A percentile compares a stretch with the other conserved stretches of the same genome.
Conservation (phyloP, 1,140 invertebrate genomes). For the Sarcophaga bullata region DNA sequence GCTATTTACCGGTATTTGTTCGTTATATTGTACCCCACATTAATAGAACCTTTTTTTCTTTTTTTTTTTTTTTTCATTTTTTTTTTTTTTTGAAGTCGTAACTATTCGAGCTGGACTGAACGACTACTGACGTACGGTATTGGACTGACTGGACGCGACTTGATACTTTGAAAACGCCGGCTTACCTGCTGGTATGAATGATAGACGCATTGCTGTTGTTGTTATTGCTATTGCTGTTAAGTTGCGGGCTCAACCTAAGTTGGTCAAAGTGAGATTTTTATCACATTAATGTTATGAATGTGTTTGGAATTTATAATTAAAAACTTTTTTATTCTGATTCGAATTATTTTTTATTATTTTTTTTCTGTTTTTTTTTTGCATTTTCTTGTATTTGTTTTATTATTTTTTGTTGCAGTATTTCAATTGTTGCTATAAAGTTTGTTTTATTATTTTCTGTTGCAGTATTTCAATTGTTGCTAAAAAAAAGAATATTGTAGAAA, state of each 20-base stretch:
- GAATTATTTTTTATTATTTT: background rate
- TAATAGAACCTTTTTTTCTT: no score
- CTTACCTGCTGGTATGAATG: background rate
- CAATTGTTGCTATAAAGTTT: no score
- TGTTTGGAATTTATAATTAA: conserved; percentile 36
- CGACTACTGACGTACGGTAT: no score
- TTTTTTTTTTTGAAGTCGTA: background rate
- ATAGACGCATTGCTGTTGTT: background rate
- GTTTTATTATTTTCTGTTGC: no score
- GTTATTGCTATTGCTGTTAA: background rate
- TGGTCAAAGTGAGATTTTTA: conserved; percentile 39
- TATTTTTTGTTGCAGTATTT: no score
- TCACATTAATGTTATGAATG: conserved; percentile 38
- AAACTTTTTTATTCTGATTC: background rate
- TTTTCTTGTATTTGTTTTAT: background rate
- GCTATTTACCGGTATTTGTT: no score
- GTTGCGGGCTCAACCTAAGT: conserved; percentile 17
- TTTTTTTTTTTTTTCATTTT: no score
- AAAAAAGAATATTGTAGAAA: no score
- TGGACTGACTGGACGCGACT: no score
- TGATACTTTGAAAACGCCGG: background rate
- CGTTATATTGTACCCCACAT: no score
- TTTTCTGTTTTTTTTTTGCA: no score
- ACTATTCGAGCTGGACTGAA: background rate
- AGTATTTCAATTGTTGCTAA: no score